Evolutionary conservation across 2,797 vertebrate species (phyloP).

Genomic region (Artibeus jamaicensis): DNA sequence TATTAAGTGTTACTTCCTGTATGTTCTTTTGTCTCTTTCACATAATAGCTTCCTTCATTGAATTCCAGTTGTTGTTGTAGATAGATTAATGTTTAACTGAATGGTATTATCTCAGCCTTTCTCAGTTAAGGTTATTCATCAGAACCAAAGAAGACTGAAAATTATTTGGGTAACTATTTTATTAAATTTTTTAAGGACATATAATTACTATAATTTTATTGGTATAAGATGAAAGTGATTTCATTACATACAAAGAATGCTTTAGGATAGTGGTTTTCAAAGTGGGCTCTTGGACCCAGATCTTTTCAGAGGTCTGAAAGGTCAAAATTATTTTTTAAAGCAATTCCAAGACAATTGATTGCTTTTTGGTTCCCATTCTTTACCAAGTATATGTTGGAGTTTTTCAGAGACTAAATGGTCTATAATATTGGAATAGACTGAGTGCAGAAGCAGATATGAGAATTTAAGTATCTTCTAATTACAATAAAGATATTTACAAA

Average conservation of each 20-base stretch:
- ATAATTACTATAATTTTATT: background rate
- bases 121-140: background rate
- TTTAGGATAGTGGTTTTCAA: background rate
- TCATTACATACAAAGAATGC: background rate
- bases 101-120: background rate
- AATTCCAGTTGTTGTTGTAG: background rate
- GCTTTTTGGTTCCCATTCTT: background rate
- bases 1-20: background rate
- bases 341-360: background rate
- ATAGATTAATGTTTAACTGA: background rate
- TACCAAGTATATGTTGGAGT: background rate
- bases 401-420: background rate
- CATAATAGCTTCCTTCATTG: background rate
- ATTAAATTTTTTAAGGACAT: background rate
- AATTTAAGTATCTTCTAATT: background rate
- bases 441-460: background rate
- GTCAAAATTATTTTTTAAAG: slow-evolving; percentile 10
- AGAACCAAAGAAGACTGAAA: background rate
- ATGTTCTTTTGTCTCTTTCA: background rate
- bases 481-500: slow-evolving; percentile 13
- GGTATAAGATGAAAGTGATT: background rate
- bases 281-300: background rate
- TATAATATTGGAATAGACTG: background rate
- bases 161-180: slow-evolving; percentile 28
- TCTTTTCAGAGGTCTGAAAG: background rate